phyloP scores from a whole-genome alignment of 2,888 invertebrate species.

The Trichopria drosophilae region DNA sequence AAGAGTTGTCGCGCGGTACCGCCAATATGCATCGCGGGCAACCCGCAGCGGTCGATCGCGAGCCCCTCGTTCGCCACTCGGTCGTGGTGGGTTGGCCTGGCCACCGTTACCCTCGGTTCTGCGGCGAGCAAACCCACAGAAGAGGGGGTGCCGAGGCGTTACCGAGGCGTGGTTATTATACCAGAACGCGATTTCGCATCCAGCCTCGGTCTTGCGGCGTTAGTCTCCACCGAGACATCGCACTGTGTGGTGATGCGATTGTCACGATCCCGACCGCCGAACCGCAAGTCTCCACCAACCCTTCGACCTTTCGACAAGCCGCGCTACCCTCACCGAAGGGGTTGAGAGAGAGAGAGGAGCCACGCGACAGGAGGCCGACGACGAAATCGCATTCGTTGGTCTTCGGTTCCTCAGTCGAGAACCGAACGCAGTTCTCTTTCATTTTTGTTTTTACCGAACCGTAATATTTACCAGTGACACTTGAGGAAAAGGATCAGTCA shows the following conservation, averaged over 20 bases:
- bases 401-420: no score
- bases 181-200: constrained; percentile 13
- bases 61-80: background rate
- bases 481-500: constrained; percentile 12
- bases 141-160: constrained; percentile 11
- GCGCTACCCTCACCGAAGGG: no score
- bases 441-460: no score
- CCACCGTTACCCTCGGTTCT: background rate
- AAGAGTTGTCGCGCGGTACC: no score
- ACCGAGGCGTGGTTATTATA: constrained; percentile 33
- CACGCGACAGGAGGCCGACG: no score
- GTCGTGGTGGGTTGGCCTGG: background rate
- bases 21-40: background rate
- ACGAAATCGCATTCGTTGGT: no score
- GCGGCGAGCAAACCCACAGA: background rate
- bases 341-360: no score
- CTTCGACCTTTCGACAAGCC: no score
- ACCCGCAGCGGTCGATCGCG: background rate
- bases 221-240: constrained; percentile 49
- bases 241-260: background rate
- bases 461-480: background rate
- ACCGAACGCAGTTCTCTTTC: no score
- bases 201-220: constrained; percentile 18
- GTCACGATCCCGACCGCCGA: no score
- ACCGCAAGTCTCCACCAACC: no score